These are phyloP conservation scores for Micromesistius poutassou DNA, from an alignment of 2,797 vertebrate genomes.

Conservation along the genomic window DNA sequence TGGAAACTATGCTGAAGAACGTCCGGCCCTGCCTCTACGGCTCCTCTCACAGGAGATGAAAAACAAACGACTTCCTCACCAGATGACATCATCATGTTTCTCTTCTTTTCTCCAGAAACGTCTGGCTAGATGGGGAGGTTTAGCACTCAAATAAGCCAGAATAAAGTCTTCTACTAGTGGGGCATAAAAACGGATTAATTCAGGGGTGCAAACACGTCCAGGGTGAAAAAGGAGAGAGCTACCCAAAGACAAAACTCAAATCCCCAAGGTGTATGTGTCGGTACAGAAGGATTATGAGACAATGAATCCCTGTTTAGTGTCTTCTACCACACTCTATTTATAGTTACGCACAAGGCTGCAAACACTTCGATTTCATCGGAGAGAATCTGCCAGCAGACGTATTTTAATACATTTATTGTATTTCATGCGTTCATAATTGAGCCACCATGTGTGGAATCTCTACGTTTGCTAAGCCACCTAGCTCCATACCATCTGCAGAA, in stretches of 20 bases:
- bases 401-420: too few relatives aligned
- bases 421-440: too few relatives aligned
- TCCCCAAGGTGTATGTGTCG: too few relatives aligned
- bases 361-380: too few relatives aligned
- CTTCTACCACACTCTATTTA: too few relatives aligned
- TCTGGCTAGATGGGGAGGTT: slow-evolving; percentile 9
- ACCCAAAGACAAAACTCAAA: too few relatives aligned
- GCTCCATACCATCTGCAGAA: not conserved
- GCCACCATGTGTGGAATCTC: not conserved
- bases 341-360: too few relatives aligned
- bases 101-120: slow-evolving; percentile 30
- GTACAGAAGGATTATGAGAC: too few relatives aligned
- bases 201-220: too few relatives aligned
- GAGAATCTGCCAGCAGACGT: too few relatives aligned
- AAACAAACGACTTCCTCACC: slow-evolving; percentile 35
- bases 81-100: slow-evolving; percentile 25
- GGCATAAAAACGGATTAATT: not conserved
- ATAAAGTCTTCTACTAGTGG: not conserved
- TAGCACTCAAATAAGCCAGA: not conserved
- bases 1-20: slow-evolving; percentile 57
- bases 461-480: not conserved
- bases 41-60: not conserved
- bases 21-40: slow-evolving; percentile 22
- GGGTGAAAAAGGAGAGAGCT: too few relatives aligned
- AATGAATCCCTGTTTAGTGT: too few relatives aligned